Percentiles rank a stretch among this genome's conserved stretches.
Evolutionary conservation across 2,888 invertebrate genomes (phyloP).

Genomic region (Proisotoma minuta): DNA sequence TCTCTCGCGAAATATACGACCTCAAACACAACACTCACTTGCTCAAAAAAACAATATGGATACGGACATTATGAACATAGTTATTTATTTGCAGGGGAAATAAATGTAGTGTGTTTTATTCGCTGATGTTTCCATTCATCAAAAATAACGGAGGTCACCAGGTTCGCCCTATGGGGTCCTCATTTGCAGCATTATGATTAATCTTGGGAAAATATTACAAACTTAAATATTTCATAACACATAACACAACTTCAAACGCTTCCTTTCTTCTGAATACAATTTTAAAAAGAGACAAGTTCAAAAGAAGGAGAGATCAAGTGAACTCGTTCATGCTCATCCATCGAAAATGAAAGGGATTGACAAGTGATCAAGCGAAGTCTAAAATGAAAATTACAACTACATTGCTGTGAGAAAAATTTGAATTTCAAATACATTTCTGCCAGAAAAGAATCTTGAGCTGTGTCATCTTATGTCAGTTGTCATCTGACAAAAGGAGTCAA

Average conservation of each 20-base stretch:
- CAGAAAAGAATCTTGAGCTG: too few species aligned
- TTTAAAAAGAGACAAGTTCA: too few species aligned
- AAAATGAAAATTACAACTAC: background rate
- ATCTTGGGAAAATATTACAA: slow-evolving; percentile 11
- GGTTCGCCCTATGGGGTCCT: slow-evolving; percentile 14
- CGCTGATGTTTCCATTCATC: slow-evolving; percentile 16
- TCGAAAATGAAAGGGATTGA: slow-evolving; percentile 6
- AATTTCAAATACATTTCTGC: slow-evolving; percentile 10
- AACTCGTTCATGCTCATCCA: too few species aligned
- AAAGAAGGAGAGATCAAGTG: too few species aligned
- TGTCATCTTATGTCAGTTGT: too few species aligned
- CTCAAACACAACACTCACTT: too few species aligned
- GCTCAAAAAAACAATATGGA: slow-evolving; percentile 4
- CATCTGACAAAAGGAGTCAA: too few species aligned
- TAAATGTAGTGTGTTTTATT: slow-evolving; percentile 15
- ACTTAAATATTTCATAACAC: too few species aligned
- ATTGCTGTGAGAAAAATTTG: slow-evolving; percentile 11
- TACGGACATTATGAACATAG: slow-evolving; percentile 2
- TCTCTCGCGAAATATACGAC: background rate
- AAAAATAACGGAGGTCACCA: slow-evolving; percentile 12
- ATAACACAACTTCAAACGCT: too few species aligned
- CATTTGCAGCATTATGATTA: slow-evolving; percentile 11
- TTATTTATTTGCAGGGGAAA: slow-evolving; percentile 17
- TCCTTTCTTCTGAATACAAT: too few species aligned
- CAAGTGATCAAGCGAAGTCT: slow-evolving; percentile 9